Percentiles rank a stretch among this genome's conserved stretches.
These are phyloP conservation scores for Callocephalon fimbriatum DNA, from an alignment of 2,113 vertebrate species.

Conservation along the genomic window DNA sequence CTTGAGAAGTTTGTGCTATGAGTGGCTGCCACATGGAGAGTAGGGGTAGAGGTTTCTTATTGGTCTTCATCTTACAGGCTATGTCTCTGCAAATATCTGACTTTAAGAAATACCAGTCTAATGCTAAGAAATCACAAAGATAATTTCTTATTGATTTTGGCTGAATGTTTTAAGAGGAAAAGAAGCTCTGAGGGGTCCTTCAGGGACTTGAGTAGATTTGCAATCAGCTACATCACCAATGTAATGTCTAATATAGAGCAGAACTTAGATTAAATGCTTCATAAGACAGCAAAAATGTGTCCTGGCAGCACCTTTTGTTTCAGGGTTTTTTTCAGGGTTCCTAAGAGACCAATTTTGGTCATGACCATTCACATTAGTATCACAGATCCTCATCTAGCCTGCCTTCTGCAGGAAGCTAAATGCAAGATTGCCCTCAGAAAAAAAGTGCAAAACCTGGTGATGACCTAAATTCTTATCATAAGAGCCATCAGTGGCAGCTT, in stretches of 20 bases:
- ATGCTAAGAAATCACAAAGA: not conserved
- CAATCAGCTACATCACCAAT: not conserved
- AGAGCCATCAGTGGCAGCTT: accelerated
- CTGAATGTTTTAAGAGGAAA: not conserved
- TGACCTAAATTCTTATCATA: not conserved
- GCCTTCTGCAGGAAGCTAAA: not conserved
- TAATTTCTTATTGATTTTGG: not conserved
- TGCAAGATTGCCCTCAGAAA: not conserved
- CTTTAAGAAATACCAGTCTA: not conserved
- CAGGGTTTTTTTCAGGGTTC: not conserved
- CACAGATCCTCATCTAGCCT: not conserved
- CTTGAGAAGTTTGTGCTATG: not conserved
- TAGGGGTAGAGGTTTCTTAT: not conserved
- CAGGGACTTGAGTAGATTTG: not conserved
- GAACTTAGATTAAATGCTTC: not conserved
- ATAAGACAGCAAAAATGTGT: not conserved
- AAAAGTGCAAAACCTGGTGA: not conserved
- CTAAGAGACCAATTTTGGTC: not conserved
- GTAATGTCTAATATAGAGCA: not conserved
- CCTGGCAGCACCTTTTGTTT: not conserved
- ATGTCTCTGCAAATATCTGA: not conserved
- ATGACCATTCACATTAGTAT: not conserved
- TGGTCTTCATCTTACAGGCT: not conserved
- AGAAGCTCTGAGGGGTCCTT: not conserved
- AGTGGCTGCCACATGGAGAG: not conserved